Conservation (phyloP, 2,113 vertebrate genomes). For the Chroicocephalus ridibundus region DNA sequence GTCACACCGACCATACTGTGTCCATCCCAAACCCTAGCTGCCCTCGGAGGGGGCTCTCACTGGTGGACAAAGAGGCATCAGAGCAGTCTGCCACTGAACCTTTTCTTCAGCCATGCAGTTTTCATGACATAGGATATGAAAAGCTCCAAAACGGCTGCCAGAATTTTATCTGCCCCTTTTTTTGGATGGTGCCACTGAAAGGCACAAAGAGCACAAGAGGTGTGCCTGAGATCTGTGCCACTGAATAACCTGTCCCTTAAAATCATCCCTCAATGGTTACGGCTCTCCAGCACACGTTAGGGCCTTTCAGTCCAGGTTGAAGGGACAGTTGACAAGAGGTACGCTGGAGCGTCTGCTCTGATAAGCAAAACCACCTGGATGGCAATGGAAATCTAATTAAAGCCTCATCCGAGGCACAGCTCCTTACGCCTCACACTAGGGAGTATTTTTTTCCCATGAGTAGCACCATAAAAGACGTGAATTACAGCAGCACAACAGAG, state of each 20-base stretch:
- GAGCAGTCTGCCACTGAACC: background rate
- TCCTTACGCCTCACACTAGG: background rate
- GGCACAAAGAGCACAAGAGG: fast-evolving
- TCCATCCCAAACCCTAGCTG: background rate
- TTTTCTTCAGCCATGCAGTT: background rate
- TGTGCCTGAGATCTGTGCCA: background rate
- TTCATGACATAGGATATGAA: background rate
- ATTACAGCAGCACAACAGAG: background rate
- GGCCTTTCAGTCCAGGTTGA: background rate
- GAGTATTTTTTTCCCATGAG: background rate
- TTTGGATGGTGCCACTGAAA: background rate
- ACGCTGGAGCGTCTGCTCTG: background rate
- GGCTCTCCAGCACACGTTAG: background rate
- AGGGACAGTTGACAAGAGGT: background rate
- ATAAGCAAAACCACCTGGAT: background rate
- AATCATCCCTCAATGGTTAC: background rate
- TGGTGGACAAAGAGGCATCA: background rate
- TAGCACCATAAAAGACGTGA: background rate
- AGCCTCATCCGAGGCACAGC: background rate
- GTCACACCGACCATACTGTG: fast-evolving
- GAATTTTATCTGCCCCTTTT: background rate
- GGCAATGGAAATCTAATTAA: background rate
- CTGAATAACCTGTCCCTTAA: background rate
- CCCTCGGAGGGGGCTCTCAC: background rate
- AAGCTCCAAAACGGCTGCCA: background rate